These are phyloP conservation scores for Syrmaticus mikado DNA, from an alignment of 2,113 vertebrate genomes.

Conservation along the genomic window DNA sequence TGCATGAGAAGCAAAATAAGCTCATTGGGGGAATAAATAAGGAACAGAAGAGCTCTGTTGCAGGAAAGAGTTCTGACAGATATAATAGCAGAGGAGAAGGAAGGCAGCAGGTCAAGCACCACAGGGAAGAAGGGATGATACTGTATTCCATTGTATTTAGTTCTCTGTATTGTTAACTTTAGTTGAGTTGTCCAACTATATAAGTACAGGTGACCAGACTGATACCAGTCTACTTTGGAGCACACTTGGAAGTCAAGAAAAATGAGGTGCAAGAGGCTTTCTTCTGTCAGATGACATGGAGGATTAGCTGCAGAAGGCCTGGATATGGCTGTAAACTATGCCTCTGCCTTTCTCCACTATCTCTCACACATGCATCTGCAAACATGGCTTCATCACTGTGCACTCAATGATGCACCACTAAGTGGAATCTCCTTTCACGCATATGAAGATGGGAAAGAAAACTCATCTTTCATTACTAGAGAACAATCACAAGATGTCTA, in stretches of 20 bases:
- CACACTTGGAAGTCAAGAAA: neutral
- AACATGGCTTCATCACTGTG: accelerated
- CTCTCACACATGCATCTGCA: neutral
- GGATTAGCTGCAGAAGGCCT: neutral
- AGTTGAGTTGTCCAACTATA: neutral
- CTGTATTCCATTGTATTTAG: neutral
- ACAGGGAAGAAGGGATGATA: accelerated
- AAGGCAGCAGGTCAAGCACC: neutral
- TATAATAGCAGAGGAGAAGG: neutral
- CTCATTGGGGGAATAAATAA: neutral
- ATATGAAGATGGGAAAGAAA: neutral
- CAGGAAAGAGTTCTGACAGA: neutral
- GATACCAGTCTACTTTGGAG: neutral
- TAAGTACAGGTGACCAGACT: neutral
- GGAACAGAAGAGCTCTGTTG: neutral
- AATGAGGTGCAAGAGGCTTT: neutral
- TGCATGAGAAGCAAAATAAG: neutral
- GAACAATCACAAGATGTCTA: too few relatives aligned
- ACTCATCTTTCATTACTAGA: neutral
- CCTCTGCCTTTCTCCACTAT: neutral
- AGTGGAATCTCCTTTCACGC: neutral
- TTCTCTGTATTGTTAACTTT: neutral
- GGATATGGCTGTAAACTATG: neutral
- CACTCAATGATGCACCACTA: neutral
- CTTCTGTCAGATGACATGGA: neutral